These are phyloP conservation scores for Prinia subflava DNA, from an alignment of 2,113 vertebrate genomes.

Conservation along the genomic window DNA sequence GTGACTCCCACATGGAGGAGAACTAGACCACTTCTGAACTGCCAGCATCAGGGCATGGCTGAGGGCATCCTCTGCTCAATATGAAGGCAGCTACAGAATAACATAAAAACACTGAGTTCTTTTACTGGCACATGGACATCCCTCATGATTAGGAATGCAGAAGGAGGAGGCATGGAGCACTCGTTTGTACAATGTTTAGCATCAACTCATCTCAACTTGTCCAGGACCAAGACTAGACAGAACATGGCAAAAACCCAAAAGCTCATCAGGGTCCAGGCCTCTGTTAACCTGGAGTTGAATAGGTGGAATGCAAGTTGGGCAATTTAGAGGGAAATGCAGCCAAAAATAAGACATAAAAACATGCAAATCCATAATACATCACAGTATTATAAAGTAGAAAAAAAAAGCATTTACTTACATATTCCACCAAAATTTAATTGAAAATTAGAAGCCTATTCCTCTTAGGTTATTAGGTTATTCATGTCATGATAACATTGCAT, in stretches of 20 bases:
- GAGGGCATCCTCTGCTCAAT: neutral
- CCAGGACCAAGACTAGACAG: neutral
- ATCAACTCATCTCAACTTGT: neutral
- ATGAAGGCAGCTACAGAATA: neutral
- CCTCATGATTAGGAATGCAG: fast-evolving
- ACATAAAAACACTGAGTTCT: neutral
- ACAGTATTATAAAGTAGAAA: neutral
- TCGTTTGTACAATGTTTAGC: fast-evolving
- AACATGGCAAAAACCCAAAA: neutral
- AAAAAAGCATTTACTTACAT: neutral
- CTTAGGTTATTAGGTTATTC: neutral
- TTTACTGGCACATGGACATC: fast-evolving
- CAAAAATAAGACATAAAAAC: neutral
- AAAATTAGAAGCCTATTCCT: neutral
- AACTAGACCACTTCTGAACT: neutral
- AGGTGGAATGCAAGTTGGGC: neutral
- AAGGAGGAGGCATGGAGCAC: neutral
- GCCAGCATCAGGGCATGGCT: neutral
- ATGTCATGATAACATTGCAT: neutral
- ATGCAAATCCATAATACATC: neutral
- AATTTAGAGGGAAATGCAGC: neutral
- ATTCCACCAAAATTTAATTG: neutral
- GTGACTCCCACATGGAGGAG: neutral
- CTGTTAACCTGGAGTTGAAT: neutral
- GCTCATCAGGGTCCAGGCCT: neutral